These are phyloP conservation scores for Diarsia brunnea DNA, from an alignment of 2,888 invertebrate species.

Conservation along the genomic window DNA sequence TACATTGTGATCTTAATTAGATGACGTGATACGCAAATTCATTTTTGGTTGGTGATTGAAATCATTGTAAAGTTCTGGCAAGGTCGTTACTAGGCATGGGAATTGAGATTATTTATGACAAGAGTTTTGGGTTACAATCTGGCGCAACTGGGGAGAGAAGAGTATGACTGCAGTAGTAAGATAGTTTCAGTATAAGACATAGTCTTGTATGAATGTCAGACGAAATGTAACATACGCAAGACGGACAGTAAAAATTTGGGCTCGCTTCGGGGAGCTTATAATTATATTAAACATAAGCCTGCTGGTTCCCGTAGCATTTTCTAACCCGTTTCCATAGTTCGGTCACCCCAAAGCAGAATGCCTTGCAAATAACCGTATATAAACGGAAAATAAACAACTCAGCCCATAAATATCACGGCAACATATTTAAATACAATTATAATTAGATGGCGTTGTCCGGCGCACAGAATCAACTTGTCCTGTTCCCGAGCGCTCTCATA, in stretches of 20 bases:
- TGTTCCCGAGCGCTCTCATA: conserved; percentile 43
- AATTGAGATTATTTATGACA: conserved; percentile 8
- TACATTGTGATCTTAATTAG: conserved; percentile 54
- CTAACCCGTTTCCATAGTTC: conserved; percentile 4
- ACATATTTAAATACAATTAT: conserved; percentile 64
- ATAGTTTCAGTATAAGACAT: not conserved
- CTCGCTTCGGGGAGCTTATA: not conserved
- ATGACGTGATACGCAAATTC: conserved; percentile 54
- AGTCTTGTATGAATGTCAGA: not conserved
- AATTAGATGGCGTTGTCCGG: conserved; percentile 59
- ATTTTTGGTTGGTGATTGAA: conserved; percentile 46
- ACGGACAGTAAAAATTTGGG: not conserved
- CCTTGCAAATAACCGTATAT: conserved; percentile 22
- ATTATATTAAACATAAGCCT: not conserved
- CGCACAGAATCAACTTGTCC: conserved; percentile 58
- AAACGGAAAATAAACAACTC: conserved; percentile 44
- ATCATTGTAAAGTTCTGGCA: conserved; percentile 21
- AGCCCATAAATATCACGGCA: conserved; percentile 49
- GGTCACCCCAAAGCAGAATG: conserved; percentile 14
- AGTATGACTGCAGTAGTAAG: too few relatives aligned
- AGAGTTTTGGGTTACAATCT: not conserved
- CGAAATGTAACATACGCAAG: not conserved
- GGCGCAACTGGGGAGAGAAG: too few relatives aligned
- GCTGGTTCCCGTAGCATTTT: not conserved
- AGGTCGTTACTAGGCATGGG: conserved; percentile 19